Base-by-base conservation (phyloP, 2,113 vertebrate species). In the Acrocephalus arundinaceus region DNA sequence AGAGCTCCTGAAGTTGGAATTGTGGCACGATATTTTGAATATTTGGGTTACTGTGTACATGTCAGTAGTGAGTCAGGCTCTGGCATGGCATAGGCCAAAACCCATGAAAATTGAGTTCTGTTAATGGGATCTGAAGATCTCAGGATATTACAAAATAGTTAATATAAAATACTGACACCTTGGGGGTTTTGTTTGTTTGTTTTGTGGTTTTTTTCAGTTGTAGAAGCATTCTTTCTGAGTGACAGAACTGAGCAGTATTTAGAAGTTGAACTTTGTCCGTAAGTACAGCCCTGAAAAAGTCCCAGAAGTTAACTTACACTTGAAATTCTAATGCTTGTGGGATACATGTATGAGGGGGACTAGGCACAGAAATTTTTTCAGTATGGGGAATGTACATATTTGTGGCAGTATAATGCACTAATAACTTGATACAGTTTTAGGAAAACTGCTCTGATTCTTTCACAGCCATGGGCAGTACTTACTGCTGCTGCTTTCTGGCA, bases 211-310 rank as follows among this genome's bases (percentile, higher is more conserved):
- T 87, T 92, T 87, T 68, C 24, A 99, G 99, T 99, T 97, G 98
- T 99, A 37, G 99, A 99, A 97, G 98, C 98, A 17, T 99, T 99
- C 97, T 99, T 99, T 94, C 97, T 99, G 83, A 99, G 98, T 94
- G 98, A 97, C 86, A 91, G 94, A 52, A 98, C 97, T 57, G 98
- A 98, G 89, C 98, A 98, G 57, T 99, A 99, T 96, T 97, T 99
- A 43, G 99, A 99, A 97, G 98, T 99, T 79, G 99, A 99, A 97
- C 96, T 99, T 92, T 99, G 99, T 91, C 99, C 98, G 98, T 99
- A 98, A 99, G 99, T 99, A 97, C 41, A 31, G 66, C 55, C 22
- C 23, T 54, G 35, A 52, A 68, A 41, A 87, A 70, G 63, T 70
- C 43, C 74, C 67, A 76, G 20, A 43, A 77, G 13, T 35, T 67